Conservation (phyloP, 2,797 vertebrate genomes). For the Avahi laniger region DNA sequence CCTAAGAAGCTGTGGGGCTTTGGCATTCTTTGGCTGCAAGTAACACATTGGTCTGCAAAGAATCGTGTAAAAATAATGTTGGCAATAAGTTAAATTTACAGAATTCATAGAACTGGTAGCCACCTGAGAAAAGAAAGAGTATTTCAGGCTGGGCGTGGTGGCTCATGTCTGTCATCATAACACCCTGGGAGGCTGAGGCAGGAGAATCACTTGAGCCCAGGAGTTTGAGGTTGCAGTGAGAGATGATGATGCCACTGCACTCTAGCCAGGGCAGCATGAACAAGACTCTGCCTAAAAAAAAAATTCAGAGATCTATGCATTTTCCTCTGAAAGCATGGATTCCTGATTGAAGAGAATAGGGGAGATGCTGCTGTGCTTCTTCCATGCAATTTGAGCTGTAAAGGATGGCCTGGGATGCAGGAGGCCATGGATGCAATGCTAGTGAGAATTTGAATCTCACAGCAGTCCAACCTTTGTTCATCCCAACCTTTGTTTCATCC, state of each 20-base stretch:
- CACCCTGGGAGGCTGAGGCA: too few species aligned
- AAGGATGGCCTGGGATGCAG: neutral
- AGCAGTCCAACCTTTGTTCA: neutral
- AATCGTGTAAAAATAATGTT: constrained; percentile 8
- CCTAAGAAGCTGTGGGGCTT: neutral
- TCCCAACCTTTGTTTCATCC: neutral
- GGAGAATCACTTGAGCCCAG: too few species aligned
- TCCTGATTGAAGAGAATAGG: neutral
- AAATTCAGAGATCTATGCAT: neutral
- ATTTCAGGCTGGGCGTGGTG: neutral
- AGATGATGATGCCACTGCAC: too few species aligned
- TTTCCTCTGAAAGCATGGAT: neutral
- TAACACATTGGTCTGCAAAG: neutral
- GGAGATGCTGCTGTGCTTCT: neutral
- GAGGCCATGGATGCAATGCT: neutral
- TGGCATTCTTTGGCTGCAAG: neutral
- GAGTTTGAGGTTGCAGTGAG: too few species aligned
- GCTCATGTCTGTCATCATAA: too few species aligned
- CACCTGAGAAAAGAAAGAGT: neutral
- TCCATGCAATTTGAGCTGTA: neutral
- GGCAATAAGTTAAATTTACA: neutral
- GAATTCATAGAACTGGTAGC: neutral
- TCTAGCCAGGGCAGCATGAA: too few species aligned
- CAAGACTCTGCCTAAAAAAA: too few species aligned
- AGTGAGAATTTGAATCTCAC: neutral